Evolutionary conservation across 2,113 vertebrate species (phyloP), one percentile per base, ranked within the genome.

Genomic region (Scytalopus superciliaris): DNA sequence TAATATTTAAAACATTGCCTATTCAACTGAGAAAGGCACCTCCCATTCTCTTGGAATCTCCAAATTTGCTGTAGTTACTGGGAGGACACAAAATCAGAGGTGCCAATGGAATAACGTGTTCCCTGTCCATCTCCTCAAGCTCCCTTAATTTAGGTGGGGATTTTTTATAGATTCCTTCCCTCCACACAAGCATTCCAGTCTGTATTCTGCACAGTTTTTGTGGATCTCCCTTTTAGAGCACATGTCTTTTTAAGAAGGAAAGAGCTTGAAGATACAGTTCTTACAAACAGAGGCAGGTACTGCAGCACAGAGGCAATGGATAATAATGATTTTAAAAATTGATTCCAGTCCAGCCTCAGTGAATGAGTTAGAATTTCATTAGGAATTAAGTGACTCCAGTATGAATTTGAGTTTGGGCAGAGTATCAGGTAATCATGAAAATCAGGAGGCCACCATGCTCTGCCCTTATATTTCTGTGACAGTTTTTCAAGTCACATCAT

Each of bases 361-460:
- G 45, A 90, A 92, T 5, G 7, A 68, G 33, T 40, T 49, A 84
- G 57, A 73, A 80, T 62, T 84, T 49, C 9, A 53, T 19, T 31
- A 56, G 10, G 16, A 86, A 39, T 69, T 80, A 64, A 83, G 31
- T 7, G 17, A 55, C 31, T 77, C 24, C 19, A n/a, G 22, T n/a
- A 60, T 0, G 10, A 87, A 92, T 49, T 82, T 0, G 0, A 44
- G 37, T 6, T 84, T 93, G 91, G 63, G 79, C 30, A 59, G 35
- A 78, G 44, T 25, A 53, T 92, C 87, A 95, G 87, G 81, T 70
- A 93, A 92, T 72, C 89, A 94, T 28, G 56, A 78, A 93, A 90
- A 76, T 77, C 72, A 79, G 17, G 3, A 72, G 75, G 84, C 73
- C 49, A 17, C 33, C 39, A 4, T 92, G 47, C 87, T 64, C 33